These are phyloP conservation scores for Cistogaster globosa DNA, from an alignment of 2,888 invertebrate genomes.

Conservation along the genomic window DNA sequence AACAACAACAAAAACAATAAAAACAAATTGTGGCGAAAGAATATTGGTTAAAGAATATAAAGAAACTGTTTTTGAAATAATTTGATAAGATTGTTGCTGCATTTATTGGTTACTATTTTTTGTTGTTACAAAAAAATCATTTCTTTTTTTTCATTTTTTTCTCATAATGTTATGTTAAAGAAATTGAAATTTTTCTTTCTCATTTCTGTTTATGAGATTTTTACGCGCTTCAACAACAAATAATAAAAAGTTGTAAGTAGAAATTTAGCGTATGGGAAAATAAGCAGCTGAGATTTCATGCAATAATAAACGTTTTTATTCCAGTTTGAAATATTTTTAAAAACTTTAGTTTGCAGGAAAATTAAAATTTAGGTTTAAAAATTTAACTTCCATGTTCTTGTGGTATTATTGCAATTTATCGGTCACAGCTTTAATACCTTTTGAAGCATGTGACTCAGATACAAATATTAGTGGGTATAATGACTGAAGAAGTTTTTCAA, in stretches of 20 bases:
- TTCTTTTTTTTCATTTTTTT: constrained; percentile 44
- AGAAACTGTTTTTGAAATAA: constrained; percentile 13
- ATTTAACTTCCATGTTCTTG: too few relatives aligned
- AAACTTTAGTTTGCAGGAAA: background rate
- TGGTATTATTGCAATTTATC: too few relatives aligned
- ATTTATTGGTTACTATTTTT: constrained; percentile 14
- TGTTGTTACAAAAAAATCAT: constrained; percentile 37
- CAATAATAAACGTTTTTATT: constrained; percentile 7
- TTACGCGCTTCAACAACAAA: constrained; percentile 11
- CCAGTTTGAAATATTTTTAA: background rate
- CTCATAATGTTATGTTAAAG: background rate
- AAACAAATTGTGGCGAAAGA: background rate
- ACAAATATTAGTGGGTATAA: too few relatives aligned
- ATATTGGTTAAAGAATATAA: background rate
- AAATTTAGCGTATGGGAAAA: constrained; percentile 43
- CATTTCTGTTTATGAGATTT: constrained; percentile 10
- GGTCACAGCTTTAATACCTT: too few relatives aligned
- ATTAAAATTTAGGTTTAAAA: too few relatives aligned
- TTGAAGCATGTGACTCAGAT: too few relatives aligned
- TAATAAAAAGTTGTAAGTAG: background rate
- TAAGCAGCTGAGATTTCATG: constrained; percentile 9
- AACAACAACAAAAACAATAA: too few relatives aligned
- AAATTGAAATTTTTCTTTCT: background rate
- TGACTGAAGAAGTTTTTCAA: too few relatives aligned
- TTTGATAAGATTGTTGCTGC: constrained; percentile 20